Percentiles rank a stretch among this genome's conserved stretches.
Conservation (phyloP, 2,888 invertebrate genomes). For the Agrochola macilenta region DNA sequence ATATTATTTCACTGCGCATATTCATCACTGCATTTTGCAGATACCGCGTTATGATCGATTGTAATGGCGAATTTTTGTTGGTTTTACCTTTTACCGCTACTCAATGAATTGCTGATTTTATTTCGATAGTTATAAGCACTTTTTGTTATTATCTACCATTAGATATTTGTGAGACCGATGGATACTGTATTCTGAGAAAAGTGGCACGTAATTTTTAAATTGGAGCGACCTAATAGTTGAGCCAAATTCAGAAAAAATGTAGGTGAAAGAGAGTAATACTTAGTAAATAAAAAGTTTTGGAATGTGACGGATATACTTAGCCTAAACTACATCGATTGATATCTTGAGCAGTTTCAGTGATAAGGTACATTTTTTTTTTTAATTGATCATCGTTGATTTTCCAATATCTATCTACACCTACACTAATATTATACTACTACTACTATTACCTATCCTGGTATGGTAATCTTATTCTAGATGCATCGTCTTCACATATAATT, state of each 20-base stretch:
- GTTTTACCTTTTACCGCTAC: constrained; percentile 54
- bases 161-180: constrained; percentile 14
- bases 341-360: neutral
- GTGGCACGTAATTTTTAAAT: constrained; percentile 12
- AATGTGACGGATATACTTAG: too few species aligned
- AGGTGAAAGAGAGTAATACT: neutral
- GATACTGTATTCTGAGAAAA: constrained; percentile 7
- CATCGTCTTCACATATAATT: too few species aligned
- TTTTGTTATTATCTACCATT: constrained; percentile 24
- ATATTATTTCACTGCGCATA: constrained; percentile 65
- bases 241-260: neutral
- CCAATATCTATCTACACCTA: neutral
- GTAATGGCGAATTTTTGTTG: constrained; percentile 58
- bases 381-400: too few species aligned
- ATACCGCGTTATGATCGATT: constrained; percentile 64
- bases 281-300: too few species aligned
- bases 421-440: too few species aligned
- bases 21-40: constrained; percentile 64
- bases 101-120: constrained; percentile 41
- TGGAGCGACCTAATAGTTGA: constrained; percentile 5
- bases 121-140: constrained; percentile 24
- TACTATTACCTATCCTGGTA: too few species aligned
- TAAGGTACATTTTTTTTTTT: too few species aligned
- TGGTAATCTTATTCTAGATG: too few species aligned
- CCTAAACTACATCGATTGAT: neutral